Evolutionary conservation across 2,888 invertebrate species (phyloP).

Genomic region (Acanthosoma haemorrhoidale): DNA sequence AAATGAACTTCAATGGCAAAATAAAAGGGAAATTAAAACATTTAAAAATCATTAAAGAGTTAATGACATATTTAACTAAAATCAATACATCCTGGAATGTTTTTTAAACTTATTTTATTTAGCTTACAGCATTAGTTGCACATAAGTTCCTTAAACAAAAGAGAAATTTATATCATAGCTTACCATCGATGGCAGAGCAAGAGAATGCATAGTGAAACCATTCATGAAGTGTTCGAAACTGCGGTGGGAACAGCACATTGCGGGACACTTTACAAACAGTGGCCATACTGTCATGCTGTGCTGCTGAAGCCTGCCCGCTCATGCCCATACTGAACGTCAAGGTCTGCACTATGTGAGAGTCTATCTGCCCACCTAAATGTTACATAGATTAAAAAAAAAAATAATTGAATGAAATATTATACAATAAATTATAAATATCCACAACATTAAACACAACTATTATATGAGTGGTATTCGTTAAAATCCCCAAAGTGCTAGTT

Average conservation of each 20-base stretch:
- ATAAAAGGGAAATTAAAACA: not conserved
- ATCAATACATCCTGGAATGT: too few species aligned
- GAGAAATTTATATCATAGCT: constrained; percentile 39
- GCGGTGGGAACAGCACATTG: constrained; percentile 88
- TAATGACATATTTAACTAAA: too few species aligned
- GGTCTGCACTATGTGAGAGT: constrained; percentile 82
- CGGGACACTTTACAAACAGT: constrained; percentile 89
- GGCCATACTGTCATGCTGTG: constrained; percentile 81
- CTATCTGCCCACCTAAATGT: constrained; percentile 52
- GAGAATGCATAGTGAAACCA: constrained; percentile 97
- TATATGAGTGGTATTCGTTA: too few species aligned
- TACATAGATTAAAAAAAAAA: not conserved
- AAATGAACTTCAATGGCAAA: too few species aligned
- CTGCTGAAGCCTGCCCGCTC: constrained; percentile 51
- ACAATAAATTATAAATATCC: too few species aligned
- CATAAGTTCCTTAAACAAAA: too few species aligned
- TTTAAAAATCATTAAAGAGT: not conserved
- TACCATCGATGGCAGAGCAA: constrained; percentile 89
- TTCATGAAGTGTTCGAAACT: constrained; percentile 87
- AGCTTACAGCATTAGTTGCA: not conserved
- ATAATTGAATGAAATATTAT: not conserved
- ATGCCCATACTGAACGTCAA: constrained; percentile 83
- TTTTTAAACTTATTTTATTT: not conserved
- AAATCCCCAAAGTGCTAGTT: too few species aligned
- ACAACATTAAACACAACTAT: too few species aligned